Evolutionary conservation across 2,888 invertebrate genomes (phyloP), one percentile per base, ranked within the genome.

Genomic region (Dendrolimus houi): DNA sequence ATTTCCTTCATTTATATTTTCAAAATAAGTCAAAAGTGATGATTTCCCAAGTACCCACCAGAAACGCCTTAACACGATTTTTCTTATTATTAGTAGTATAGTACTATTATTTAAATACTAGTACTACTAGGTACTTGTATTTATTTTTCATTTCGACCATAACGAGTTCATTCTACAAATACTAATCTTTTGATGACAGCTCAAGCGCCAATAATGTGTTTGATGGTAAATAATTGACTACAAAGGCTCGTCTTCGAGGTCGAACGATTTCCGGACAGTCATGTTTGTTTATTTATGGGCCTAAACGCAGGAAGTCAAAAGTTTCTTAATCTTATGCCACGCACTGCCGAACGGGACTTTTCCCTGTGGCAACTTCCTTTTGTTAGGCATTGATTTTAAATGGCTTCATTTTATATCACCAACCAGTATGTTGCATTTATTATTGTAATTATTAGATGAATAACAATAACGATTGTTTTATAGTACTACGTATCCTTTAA

Each of bases 261-360:
- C 81, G 67, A 54, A 56, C 61, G 59, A 67, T 69, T 85, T 85
- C 87, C 87, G 81, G 75, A 63, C 66, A 55, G 72, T 76, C 75
- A 77, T 81, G 79, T 82, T 75, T 70, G 79, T 79, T 78, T 85
- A 85, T 85, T 83, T 82, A 78, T 81, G 80, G 68, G 64, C 61
- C 66, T 47, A 47, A 69, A 66, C 74, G 62, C 74, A 83, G 87
- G 86, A 87, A 86, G 81, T 74, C 71, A 70, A 77, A 77, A 75
- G 71, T 81, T 79, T 81, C 78, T 83, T 77, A 83, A 83, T 81
- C 75, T 79, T 81, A 80, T 82, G 74, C 79, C 70, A 73, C 70
- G 77, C 76, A 81, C 78, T 78, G 75, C 72, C 71, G 65, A 71
- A 73, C 71, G 75, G 72, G 79, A 76, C 78, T 73, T 74, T 74